phyloP scores from a whole-genome alignment of 2,113 vertebrate species.

The Panurus biarmicus region DNA sequence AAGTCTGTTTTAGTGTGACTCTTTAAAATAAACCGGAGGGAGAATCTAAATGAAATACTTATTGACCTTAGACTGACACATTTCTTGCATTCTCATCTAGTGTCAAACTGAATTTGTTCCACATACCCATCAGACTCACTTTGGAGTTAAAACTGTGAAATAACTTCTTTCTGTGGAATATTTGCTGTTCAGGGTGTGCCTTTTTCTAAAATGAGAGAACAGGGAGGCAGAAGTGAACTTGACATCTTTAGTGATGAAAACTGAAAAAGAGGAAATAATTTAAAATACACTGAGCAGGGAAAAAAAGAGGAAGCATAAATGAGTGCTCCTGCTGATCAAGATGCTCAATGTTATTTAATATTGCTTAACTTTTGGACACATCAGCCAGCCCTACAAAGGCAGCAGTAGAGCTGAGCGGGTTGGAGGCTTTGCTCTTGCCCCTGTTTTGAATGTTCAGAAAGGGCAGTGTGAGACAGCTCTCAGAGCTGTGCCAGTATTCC shows the following conservation, averaged over 20 bases:
- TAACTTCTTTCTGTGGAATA: neutral
- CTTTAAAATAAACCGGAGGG: neutral
- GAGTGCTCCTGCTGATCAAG: neutral
- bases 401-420: neutral
- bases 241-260: neutral
- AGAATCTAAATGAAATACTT: neutral
- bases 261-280: conserved; percentile 43
- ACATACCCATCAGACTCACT: neutral
- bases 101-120: neutral
- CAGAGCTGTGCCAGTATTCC: neutral
- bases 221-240: neutral
- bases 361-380: neutral
- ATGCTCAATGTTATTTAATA: neutral
- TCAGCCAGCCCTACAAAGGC: neutral
- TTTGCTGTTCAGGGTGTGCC: neutral
- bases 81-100: neutral
- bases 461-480: neutral
- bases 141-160: neutral
- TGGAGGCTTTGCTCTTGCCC: neutral
- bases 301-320: neutral
- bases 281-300: neutral
- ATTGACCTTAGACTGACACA: neutral
- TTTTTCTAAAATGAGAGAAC: neutral
- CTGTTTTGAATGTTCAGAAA: neutral
- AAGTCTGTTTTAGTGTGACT: neutral